Base-by-base conservation (phyloP, 2,113 vertebrate genomes). In the Globicephala melas region DNA sequence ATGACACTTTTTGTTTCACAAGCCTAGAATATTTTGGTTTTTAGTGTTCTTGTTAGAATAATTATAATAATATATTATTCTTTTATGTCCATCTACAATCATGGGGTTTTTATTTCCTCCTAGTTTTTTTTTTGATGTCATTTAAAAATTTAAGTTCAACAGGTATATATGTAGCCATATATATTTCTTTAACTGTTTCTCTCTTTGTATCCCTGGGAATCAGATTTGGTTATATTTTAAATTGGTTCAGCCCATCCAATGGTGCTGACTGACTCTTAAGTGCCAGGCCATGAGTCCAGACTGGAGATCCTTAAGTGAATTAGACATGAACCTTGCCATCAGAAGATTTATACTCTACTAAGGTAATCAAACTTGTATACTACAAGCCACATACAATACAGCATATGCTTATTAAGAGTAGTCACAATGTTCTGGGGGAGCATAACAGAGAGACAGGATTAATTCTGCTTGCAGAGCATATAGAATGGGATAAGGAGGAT, bases 141-240 rank as follows among this genome's bases (percentile, higher is more conserved):
- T 93, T 97, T 92, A 58, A 89, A 92, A 90, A 50, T 65, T 91
- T 81, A 12, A 93, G n/a, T 77, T 91, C 5, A 3, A 25, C 25
- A 81, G 31, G 21, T 71, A 70, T 26, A 73, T 33, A 5, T 6
- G 2, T 79, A 77, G 12, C 23, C 3, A 25, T 60, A 17, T 55
- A 7, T 23, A 23, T 90, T 97, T 89, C 14, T 93, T 94, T 71
- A 85, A 62, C 25, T 83, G 7, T 5, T 76, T 1, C 68, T 94
- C 5, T 17, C 1, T 92, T 85, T 90, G 36, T 12, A 89, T 58
- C 1, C 21, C 6, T 83, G 31, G 33, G 17, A 79, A 91, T 84
- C 36, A 77, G 60, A n/a, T 89, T 11, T 89, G 21, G 89, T 81
- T 80, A 31, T 50, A 87, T 76, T 94, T 95, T 96, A 81, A 82